Evolutionary conservation across 1,140 invertebrate genomes (phyloP).

Genomic region (Notospermus geniculatus): DNA sequence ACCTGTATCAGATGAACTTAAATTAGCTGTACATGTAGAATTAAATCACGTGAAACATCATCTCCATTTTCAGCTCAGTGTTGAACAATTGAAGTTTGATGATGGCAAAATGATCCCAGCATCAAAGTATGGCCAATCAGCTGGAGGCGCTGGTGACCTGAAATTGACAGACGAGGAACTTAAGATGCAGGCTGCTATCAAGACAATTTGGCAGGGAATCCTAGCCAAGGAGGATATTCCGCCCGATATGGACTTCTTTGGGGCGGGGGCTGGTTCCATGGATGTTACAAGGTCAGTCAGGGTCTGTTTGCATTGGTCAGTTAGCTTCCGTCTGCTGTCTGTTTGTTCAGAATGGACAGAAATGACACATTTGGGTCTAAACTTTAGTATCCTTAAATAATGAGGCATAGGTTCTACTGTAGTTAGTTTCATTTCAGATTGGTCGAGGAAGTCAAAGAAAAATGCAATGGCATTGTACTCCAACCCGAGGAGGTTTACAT

Average conservation of each 20-base stretch:
- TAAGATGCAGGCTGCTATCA: slow-evolving; percentile 59
- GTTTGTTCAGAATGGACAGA: too few species aligned
- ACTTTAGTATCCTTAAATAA: not conserved
- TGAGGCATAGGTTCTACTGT: not conserved
- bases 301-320: not conserved
- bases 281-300: slow-evolving; percentile 70
- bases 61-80: slow-evolving; percentile 65
- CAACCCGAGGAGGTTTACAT: slow-evolving; percentile 92
- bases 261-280: slow-evolving; percentile 89
- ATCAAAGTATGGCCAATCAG: slow-evolving; percentile 70
- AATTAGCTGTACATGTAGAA: too few species aligned
- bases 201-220: slow-evolving; percentile 81
- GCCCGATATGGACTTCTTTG: slow-evolving; percentile 86
- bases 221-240: slow-evolving; percentile 71
- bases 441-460: slow-evolving; percentile 88
- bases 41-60: too few species aligned
- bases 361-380: not conserved
- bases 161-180: slow-evolving; percentile 75
- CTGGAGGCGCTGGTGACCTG: slow-evolving; percentile 62
- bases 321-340: not conserved
- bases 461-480: slow-evolving; percentile 66
- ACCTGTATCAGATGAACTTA: too few species aligned
- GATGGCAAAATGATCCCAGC: slow-evolving; percentile 83
- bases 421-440: slow-evolving; percentile 59
- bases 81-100: slow-evolving; percentile 65